Percentiles rank a stretch among this genome's conserved stretches.
Conservation (phyloP, 2,888 invertebrate species). For the Papilio protenor region DNA sequence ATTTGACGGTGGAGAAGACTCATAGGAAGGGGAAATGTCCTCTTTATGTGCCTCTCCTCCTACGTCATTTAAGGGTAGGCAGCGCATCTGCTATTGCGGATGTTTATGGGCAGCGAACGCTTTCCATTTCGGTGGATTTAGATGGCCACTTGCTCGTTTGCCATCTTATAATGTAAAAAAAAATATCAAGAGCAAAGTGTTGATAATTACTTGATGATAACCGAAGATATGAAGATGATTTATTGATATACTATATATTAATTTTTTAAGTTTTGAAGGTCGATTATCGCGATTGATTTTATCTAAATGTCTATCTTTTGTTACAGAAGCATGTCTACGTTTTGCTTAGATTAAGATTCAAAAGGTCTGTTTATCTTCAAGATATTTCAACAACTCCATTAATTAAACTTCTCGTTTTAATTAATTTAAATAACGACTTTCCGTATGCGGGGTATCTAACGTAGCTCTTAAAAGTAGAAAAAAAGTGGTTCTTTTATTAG, state of each 20-base stretch:
- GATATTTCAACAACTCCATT: constrained; percentile 47
- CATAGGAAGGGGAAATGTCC: too few species aligned
- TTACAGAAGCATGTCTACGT: constrained; percentile 40
- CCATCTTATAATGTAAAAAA: too few species aligned
- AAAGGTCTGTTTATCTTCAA: constrained; percentile 36
- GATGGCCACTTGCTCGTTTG: too few species aligned
- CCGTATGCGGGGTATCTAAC: constrained; percentile 52
- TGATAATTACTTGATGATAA: not conserved
- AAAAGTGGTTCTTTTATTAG: constrained; percentile 79
- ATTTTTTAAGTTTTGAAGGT: not conserved
- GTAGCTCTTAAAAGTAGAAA: constrained; percentile 63
- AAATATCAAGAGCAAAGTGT: not conserved
- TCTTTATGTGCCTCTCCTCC: too few species aligned
- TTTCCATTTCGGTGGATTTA: too few species aligned
- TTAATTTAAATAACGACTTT: constrained; percentile 62
- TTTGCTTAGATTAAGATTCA: constrained; percentile 11
- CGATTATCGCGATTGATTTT: not conserved
- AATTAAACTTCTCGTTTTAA: constrained; percentile 57
- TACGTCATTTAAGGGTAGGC: too few species aligned
- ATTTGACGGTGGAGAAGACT: too few species aligned
- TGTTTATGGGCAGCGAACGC: too few species aligned
- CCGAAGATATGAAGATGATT: not conserved
- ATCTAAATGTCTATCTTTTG: not conserved
- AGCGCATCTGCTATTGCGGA: too few species aligned
- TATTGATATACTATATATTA: not conserved